phyloP scores from a whole-genome alignment of 2,888 invertebrate species.

The Brachypalpus laphriformis region DNA sequence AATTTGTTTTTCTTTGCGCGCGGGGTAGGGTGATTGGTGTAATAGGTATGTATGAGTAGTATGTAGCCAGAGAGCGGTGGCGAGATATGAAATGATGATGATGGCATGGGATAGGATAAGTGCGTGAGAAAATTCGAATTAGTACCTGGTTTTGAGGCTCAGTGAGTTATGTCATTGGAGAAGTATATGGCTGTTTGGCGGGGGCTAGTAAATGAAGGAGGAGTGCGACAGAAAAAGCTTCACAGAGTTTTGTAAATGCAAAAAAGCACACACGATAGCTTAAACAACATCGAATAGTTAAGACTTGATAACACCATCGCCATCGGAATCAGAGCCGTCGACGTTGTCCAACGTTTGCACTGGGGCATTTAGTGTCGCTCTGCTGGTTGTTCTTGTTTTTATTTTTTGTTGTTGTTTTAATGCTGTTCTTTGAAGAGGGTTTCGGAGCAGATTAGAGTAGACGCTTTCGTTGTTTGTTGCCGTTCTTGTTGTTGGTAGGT shows the following conservation, averaged over 20 bases:
- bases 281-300: conserved; percentile 26
- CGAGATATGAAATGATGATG: conserved; percentile 35
- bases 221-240: conserved; percentile 58
- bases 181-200: conserved; percentile 15
- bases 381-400: neutral
- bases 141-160: conserved; percentile 46
- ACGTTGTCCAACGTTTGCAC: neutral
- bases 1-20: conserved; percentile 42
- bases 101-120: conserved; percentile 49
- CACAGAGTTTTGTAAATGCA: conserved; percentile 23
- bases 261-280: conserved; percentile 45
- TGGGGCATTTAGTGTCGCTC: neutral
- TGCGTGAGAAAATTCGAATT: conserved; percentile 72
- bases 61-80: conserved; percentile 19
- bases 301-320: conserved; percentile 40
- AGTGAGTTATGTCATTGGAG: conserved; percentile 60
- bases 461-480: neutral
- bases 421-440: neutral
- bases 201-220: conserved; percentile 18
- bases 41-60: neutral
- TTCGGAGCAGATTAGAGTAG: neutral
- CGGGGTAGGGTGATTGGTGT: neutral
- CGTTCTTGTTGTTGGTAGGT: neutral
- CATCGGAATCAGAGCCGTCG: conserved; percentile 5
- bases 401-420: conserved; percentile 2